These are phyloP conservation scores for Apamea monoglypha DNA, from an alignment of 2,888 invertebrate species.

Conservation along the genomic window DNA sequence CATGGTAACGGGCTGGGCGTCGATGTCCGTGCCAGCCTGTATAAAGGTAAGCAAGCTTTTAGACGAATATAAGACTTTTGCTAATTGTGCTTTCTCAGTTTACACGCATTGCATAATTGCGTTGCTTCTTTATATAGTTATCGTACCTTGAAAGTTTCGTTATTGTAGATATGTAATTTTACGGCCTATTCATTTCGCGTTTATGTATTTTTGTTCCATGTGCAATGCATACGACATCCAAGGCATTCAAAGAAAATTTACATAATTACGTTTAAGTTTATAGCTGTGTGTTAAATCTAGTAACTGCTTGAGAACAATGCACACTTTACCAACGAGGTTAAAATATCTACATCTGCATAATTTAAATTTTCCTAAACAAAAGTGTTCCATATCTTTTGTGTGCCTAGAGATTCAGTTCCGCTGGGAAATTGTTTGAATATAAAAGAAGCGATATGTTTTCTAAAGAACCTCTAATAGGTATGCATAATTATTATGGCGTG, in stretches of 20 bases:
- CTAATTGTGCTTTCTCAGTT: background rate
- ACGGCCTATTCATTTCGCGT: background rate
- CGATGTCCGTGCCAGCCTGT: too few relatives aligned
- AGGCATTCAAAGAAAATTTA: constrained; percentile 27
- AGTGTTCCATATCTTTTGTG: constrained; percentile 11
- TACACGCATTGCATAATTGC: background rate
- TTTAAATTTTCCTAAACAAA: constrained; percentile 32
- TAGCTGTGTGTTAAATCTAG: constrained; percentile 32
- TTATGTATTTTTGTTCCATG: background rate
- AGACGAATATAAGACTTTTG: background rate
- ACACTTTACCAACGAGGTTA: constrained; percentile 19
- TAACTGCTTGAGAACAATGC: constrained; percentile 34
- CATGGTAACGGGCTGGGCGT: too few relatives aligned
- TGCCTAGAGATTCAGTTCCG: constrained; percentile 13
- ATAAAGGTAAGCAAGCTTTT: background rate
- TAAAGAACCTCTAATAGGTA: background rate
- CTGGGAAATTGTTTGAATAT: constrained; percentile 3
- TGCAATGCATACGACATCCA: constrained; percentile 5
- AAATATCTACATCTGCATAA: constrained; percentile 31
- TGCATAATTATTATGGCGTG: background rate
- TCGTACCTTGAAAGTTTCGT: too few relatives aligned
- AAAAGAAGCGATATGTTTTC: background rate
- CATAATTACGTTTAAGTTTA: constrained; percentile 33
- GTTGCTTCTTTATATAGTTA: too few relatives aligned
- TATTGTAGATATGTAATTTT: background rate